Conservation (phyloP, 2,113 vertebrate genomes). For the Cairina moschata region DNA sequence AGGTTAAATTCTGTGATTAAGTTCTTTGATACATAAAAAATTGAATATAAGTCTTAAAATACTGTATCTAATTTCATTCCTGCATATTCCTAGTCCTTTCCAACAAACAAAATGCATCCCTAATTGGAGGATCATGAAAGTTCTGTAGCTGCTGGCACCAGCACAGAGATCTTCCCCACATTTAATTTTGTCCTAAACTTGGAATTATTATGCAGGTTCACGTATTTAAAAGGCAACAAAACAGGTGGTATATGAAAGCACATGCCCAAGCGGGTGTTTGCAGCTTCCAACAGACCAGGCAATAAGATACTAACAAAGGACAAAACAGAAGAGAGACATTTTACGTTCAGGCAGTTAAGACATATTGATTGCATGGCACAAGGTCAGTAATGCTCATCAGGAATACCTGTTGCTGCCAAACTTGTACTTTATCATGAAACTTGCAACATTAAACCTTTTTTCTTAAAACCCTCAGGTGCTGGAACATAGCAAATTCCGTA, state of each 20-base stretch:
- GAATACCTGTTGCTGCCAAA: background rate
- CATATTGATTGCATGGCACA: rapidly evolving
- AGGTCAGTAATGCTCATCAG: background rate
- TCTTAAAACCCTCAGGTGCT: background rate
- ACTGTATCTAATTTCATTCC: background rate
- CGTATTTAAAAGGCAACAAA: background rate
- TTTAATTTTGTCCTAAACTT: background rate
- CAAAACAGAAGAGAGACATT: background rate
- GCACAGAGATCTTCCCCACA: background rate
- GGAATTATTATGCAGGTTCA: background rate
- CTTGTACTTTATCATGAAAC: rapidly evolving
- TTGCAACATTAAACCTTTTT: background rate
- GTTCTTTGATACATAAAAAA: background rate
- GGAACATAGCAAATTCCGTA: background rate
- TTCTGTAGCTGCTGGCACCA: background rate
- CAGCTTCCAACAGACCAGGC: background rate
- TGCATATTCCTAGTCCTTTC: background rate
- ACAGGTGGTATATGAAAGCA: background rate
- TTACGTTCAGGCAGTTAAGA: background rate
- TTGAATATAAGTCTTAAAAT: background rate
- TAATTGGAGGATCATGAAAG: background rate
- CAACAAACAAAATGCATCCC: background rate
- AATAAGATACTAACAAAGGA: background rate
- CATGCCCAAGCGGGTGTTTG: rapidly evolving
- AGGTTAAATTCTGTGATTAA: background rate